phyloP scores from a whole-genome alignment of 2,113 vertebrate genomes.

The Ivindomyrus marchei region DNA sequence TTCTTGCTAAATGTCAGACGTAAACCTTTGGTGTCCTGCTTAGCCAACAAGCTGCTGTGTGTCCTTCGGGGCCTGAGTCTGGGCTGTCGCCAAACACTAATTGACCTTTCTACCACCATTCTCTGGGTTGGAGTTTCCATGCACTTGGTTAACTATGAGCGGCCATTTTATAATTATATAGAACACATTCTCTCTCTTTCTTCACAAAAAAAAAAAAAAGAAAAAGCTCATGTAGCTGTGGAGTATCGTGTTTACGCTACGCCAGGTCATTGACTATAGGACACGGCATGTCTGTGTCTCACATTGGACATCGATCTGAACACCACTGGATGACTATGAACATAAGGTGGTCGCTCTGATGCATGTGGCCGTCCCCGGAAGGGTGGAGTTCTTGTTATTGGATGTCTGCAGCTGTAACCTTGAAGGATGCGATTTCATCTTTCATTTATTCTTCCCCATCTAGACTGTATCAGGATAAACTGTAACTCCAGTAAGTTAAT shows the following conservation, averaged over 20 bases:
- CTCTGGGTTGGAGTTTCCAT: slow-evolving; percentile 81
- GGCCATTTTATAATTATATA: slow-evolving; percentile 86
- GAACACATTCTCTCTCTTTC: slow-evolving; percentile 1
- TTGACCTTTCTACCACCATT: slow-evolving; percentile 27
- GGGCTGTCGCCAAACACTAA: slow-evolving; percentile 28
- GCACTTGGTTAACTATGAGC: slow-evolving; percentile 91
- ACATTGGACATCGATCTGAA: neutral
- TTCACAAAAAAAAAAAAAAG: neutral
- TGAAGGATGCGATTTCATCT: slow-evolving; percentile 99
- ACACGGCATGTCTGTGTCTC: neutral
- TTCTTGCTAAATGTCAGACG: slow-evolving; percentile 53
- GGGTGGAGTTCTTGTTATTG: slow-evolving; percentile 99
- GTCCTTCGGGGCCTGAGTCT: slow-evolving; percentile 42
- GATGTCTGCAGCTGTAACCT: slow-evolving; percentile 99
- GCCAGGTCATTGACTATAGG: neutral
- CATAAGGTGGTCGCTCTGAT: slow-evolving; percentile 92
- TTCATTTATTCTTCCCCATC: slow-evolving; percentile 99
- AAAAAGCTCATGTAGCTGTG: slow-evolving; percentile 5
- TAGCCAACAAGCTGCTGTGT: slow-evolving; percentile 54
- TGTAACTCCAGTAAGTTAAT: slow-evolving; percentile 99
- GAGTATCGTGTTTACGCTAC: neutral
- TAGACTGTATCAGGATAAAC: slow-evolving; percentile 99
- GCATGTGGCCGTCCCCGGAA: slow-evolving; percentile 99
- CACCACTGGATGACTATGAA: slow-evolving; percentile 5
- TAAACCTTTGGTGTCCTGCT: slow-evolving; percentile 41